These are phyloP conservation scores for Pterocles gutturalis DNA, from an alignment of 2,113 vertebrate genomes.

Conservation along the genomic window DNA sequence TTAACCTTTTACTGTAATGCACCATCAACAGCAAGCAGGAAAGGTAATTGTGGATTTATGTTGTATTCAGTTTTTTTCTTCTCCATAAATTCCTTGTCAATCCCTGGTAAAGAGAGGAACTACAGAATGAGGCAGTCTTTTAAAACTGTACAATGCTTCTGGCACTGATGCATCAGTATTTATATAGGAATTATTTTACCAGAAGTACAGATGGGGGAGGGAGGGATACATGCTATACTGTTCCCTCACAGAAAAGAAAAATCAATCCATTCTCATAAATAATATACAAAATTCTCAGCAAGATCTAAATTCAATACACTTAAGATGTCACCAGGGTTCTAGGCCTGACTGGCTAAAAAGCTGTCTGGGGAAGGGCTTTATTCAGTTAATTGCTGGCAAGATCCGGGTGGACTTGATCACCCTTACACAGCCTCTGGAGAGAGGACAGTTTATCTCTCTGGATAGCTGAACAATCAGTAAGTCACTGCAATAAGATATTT, in stretches of 20 bases:
- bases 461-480: background rate
- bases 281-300: slow-evolving; percentile 37
- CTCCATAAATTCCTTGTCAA: background rate
- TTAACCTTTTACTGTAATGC: background rate
- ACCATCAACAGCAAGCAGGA: background rate
- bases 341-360: background rate
- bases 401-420: background rate
- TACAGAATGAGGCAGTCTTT: background rate
- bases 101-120: background rate
- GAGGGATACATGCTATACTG: background rate
- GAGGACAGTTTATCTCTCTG: background rate
- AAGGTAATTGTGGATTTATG: background rate
- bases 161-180: background rate
- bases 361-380: background rate
- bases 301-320: slow-evolving; percentile 29
- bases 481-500: background rate
- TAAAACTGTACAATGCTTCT: background rate
- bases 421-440: background rate
- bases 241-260: slow-evolving; percentile 45
- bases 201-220: background rate
- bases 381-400: background rate
- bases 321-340: slow-evolving; percentile 11
- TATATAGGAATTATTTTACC: background rate
- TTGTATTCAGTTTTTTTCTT: background rate
- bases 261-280: slow-evolving; percentile 64